Percentiles rank a stretch among this genome's conserved stretches.
Evolutionary conservation across 2,797 vertebrate species (phyloP).

Genomic region (Melanitta fusca): DNA sequence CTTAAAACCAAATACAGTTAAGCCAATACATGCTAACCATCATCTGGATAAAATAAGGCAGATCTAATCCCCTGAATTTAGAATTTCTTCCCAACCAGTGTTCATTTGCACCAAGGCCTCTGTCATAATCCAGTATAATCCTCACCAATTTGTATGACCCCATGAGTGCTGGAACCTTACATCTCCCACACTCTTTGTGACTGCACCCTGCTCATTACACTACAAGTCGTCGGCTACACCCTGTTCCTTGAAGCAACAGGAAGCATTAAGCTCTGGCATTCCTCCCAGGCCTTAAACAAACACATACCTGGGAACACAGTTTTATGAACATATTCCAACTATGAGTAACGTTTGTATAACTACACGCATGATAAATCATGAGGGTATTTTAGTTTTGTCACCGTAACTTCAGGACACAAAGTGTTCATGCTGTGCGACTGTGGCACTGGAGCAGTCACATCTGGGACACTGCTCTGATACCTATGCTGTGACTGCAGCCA

Average conservation of each 20-base stretch:
- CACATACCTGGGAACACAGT: not conserved
- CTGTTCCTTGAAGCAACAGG: not conserved
- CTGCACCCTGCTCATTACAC: not conserved
- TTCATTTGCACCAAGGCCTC: not conserved
- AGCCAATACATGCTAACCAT: not conserved
- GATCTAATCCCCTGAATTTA: not conserved
- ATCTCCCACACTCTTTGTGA: not conserved
- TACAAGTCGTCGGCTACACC: not conserved
- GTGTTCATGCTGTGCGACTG: not conserved
- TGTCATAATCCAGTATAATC: not conserved
- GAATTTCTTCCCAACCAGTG: not conserved
- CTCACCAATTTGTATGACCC: not conserved
- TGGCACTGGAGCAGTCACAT: not conserved
- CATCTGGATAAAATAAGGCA: not conserved
- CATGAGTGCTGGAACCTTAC: not conserved
- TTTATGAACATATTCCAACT: not conserved
- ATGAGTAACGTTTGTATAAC: not conserved
- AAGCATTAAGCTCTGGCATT: not conserved
- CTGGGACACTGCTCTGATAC: not conserved
- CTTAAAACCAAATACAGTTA: not conserved
- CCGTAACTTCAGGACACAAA: not conserved
- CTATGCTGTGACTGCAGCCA: not conserved
- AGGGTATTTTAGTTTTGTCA: not conserved
- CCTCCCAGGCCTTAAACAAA: slow-evolving; percentile 14
- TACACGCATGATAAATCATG: not conserved